Base-by-base conservation (phyloP, 2,113 vertebrate genomes). In the Calypte anna region DNA sequence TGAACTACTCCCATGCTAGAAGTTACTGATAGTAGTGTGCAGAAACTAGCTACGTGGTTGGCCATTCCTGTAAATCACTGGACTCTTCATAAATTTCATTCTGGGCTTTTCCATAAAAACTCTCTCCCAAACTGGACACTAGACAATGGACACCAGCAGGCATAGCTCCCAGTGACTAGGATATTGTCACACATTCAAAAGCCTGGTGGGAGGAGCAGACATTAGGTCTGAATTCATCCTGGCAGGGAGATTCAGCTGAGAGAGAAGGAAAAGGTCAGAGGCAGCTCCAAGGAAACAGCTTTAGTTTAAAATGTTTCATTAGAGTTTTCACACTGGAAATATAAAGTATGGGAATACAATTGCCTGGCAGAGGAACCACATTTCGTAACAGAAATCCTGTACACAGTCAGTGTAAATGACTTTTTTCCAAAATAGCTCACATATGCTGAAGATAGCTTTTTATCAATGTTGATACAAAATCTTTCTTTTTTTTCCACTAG, bases 121-220 rank as follows among this genome's bases (percentile, higher is more conserved):
- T 62, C 36, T 87, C 70, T 96, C 78, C 87, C 84, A 93, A 84
- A 92, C 68, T 94, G 95, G 88, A 91, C 88, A 67, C 82, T 64
- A 92, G 88, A 96, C 91, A 95, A 95, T 95, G 91, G 80, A 88
- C 94, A 93, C 83, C 94, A 95, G 92, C 94, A 96, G 94, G 91
- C 94, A 83, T 31, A 70, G 91, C 76, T 96, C 92, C 91, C 69
- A 92, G 82, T 77, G 92, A 88, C 94, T 86, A 30, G 86, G 82
- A 86, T 94, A 77, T 88, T 96, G 94, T 96, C 90, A 81, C 90
- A 88, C 77, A 88, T 90, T 95, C 94, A 96, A 95, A 96, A 83
- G 91, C 95, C 77, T 93, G 88, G 91, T 96, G 80, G 91, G 94
- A 96, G 95, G 95, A 95, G 91, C 88, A 96, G 95, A 93, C 94